phyloP scores from a whole-genome alignment of 2,113 vertebrate species.

The Crotalus tigris region DNA sequence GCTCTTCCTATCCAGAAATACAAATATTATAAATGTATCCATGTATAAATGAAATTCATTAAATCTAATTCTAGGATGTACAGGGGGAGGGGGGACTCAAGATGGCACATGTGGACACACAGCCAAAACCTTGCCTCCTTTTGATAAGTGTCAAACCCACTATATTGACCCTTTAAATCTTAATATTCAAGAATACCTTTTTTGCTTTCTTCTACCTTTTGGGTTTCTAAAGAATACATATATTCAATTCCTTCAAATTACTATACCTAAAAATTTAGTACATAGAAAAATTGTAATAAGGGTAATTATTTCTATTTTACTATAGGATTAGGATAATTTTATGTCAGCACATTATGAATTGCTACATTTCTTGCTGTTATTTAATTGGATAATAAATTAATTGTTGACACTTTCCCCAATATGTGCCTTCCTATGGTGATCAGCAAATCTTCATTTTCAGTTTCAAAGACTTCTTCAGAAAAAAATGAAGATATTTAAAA shows the following conservation, averaged over 20 bases:
- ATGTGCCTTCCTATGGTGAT: background rate
- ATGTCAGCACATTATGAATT: background rate
- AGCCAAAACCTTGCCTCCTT: background rate
- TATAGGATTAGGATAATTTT: background rate
- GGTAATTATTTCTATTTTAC: background rate
- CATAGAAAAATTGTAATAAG: background rate
- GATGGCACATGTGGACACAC: background rate
- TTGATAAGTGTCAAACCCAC: background rate
- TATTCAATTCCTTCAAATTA: background rate
- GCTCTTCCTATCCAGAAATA: background rate
- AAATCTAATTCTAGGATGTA: background rate
- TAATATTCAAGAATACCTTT: background rate
- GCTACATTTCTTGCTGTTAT: background rate
- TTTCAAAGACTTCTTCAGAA: background rate
- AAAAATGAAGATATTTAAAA: background rate
- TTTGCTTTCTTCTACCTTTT: background rate
- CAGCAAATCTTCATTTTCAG: background rate
- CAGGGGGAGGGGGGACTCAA: background rate
- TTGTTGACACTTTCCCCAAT: background rate
- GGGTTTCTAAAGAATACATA: background rate
- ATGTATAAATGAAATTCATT: background rate
- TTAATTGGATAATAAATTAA: background rate
- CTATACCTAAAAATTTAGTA: background rate
- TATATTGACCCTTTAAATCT: background rate
- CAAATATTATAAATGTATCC: background rate